phyloP scores from a whole-genome alignment of 1,140 invertebrate genomes.

The Hyphantria cunea region DNA sequence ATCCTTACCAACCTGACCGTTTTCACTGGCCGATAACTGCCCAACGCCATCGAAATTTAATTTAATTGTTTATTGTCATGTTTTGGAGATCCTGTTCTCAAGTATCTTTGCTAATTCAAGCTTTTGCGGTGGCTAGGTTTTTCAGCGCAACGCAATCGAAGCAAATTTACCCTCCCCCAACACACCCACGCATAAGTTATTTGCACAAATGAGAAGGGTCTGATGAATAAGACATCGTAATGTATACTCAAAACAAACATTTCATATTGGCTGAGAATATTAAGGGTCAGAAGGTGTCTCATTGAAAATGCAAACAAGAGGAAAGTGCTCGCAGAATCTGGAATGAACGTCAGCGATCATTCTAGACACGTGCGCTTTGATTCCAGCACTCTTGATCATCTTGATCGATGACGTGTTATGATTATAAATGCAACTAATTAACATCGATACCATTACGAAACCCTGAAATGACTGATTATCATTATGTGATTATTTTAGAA shows the following conservation, averaged over 20 bases:
- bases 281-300: conserved; percentile 15
- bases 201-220: conserved; percentile 31
- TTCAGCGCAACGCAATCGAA: conserved; percentile 19
- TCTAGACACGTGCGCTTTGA: conserved; percentile 53
- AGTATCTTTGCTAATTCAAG: too few species aligned
- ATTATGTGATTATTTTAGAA: too few species aligned
- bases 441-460: background rate
- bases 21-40: conserved; percentile 46
- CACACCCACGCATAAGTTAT: conserved; percentile 32
- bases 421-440: conserved; percentile 38
- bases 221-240: conserved; percentile 39
- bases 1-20: conserved; percentile 57
- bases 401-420: conserved; percentile 42
- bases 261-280: conserved; percentile 18
- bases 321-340: conserved; percentile 27
- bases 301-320: conserved; percentile 48
- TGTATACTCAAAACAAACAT: conserved; percentile 22
- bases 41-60: conserved; percentile 45
- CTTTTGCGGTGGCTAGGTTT: background rate
- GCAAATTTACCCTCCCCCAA: conserved; percentile 14
- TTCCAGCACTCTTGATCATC: conserved; percentile 52
- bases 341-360: conserved; percentile 39
- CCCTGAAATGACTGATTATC: too few species aligned
- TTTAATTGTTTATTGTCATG: conserved; percentile 35
- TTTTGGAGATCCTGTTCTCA: too few species aligned